A percentile compares a stretch with the other conserved stretches of the same genome.
Conservation (phyloP, 2,113 vertebrate genomes). For the Taurulus bubalis region DNA sequence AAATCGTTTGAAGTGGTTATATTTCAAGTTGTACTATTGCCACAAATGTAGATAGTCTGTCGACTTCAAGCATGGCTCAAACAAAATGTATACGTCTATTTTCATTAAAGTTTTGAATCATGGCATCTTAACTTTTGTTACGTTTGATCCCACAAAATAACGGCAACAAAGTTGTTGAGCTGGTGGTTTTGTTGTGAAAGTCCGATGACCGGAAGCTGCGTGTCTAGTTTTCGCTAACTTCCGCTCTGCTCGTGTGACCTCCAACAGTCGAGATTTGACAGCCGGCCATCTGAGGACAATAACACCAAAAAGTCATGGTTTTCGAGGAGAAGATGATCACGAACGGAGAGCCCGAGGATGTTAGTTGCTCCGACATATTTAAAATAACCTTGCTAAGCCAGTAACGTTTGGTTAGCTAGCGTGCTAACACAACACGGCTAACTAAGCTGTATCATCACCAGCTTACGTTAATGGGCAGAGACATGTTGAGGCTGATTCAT, state of each 20-base stretch:
- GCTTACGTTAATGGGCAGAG: slow-evolving; percentile 32
- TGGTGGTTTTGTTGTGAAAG: slow-evolving; percentile 46
- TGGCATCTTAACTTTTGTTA: not conserved
- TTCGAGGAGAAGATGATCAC: slow-evolving; percentile 81
- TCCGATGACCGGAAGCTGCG: not conserved
- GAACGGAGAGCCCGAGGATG: slow-evolving; percentile 83
- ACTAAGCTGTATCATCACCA: slow-evolving; percentile 4
- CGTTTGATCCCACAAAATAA: not conserved
- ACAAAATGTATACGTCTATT: not conserved
- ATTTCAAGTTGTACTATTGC: not conserved
- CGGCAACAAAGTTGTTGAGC: too few relatives aligned
- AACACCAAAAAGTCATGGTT: slow-evolving; percentile 72
- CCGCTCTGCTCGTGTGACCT: slow-evolving; percentile 49
- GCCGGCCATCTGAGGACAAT: slow-evolving; percentile 32
- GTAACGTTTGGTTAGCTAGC: not conserved
- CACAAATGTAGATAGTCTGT: too few relatives aligned
- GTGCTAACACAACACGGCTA: slow-evolving; percentile 30
- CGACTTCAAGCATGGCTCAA: not conserved
- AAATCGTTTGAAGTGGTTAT: not conserved
- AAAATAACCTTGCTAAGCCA: fast-evolving
- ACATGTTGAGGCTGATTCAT: not conserved
- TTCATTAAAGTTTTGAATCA: not conserved
- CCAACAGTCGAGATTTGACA: slow-evolving; percentile 18
- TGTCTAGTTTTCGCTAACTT: not conserved
- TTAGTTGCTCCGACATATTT: slow-evolving; percentile 12